Conservation (phyloP, 2,113 vertebrate genomes). For the Garra rufa region DNA sequence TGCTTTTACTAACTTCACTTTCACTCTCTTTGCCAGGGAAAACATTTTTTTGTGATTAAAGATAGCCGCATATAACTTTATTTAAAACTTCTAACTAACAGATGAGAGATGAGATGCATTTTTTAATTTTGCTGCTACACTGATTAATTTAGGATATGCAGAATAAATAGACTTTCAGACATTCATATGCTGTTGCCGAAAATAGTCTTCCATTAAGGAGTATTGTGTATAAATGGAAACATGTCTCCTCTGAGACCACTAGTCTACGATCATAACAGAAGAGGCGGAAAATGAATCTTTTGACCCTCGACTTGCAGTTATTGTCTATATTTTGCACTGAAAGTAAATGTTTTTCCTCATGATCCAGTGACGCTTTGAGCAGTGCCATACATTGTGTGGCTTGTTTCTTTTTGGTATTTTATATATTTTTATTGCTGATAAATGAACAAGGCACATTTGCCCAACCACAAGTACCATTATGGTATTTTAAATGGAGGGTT, state of each 20-base stretch:
- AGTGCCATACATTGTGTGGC: background rate
- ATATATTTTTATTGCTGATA: conserved; percentile 6
- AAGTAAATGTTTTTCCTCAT: background rate
- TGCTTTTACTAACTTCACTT: background rate
- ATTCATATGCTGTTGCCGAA: background rate
- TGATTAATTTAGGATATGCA: background rate
- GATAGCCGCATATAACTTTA: background rate
- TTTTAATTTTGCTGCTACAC: background rate
- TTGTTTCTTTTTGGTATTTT: conserved; percentile 15
- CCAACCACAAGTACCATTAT: conserved; percentile 7
- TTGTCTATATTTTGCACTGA: background rate
- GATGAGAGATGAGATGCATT: background rate
- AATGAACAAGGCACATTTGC: background rate
- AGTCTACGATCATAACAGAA: background rate
- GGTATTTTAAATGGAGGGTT: conserved; percentile 19
- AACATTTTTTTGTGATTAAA: background rate
- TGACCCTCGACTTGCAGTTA: background rate
- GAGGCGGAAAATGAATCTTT: background rate
- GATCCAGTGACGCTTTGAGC: background rate
- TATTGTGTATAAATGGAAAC: background rate
- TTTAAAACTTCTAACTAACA: background rate
- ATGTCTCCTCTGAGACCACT: background rate
- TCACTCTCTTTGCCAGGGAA: background rate
- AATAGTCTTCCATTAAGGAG: background rate
- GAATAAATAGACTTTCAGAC: background rate